Conservation (phyloP, 1,140 invertebrate genomes). For the Caenorhabditis inopinata region DNA sequence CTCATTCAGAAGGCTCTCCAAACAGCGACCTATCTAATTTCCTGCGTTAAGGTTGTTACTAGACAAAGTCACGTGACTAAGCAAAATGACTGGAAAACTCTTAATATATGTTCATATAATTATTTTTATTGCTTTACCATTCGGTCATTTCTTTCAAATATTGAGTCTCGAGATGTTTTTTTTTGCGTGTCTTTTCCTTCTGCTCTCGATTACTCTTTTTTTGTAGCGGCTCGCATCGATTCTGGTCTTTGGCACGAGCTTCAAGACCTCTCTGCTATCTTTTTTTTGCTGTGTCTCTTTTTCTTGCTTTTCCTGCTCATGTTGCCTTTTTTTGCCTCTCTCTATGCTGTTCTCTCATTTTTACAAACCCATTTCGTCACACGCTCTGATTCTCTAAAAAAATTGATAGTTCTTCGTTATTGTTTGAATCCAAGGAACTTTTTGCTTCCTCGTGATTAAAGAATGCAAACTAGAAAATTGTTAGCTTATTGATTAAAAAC, state of each 20-base stretch:
- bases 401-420: neutral
- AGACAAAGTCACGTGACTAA: neutral
- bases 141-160: too few relatives aligned
- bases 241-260: conserved; percentile 2
- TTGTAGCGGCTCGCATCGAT: conserved; percentile 1
- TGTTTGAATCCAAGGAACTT: too few relatives aligned
- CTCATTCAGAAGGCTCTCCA: neutral
- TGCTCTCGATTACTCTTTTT: conserved; percentile 17
- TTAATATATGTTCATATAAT: neutral
- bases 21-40: neutral
- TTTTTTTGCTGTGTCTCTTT: conserved; percentile 31
- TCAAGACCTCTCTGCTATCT: neutral
- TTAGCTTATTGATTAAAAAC: too few relatives aligned
- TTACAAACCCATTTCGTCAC: conserved; percentile 17
- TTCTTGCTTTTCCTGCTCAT: neutral
- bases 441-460: too few relatives aligned
- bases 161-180: neutral
- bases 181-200: neutral
- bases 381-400: conserved; percentile 2
- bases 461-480: too few relatives aligned
- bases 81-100: neutral
- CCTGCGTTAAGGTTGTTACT: neutral
- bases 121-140: too few relatives aligned
- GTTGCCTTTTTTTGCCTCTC: neutral
- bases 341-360: neutral